A percentile compares a stretch with the other conserved stretches of the same genome.
phyloP scores from a whole-genome alignment of 2,113 vertebrate genomes.

The Cettia cetti region DNA sequence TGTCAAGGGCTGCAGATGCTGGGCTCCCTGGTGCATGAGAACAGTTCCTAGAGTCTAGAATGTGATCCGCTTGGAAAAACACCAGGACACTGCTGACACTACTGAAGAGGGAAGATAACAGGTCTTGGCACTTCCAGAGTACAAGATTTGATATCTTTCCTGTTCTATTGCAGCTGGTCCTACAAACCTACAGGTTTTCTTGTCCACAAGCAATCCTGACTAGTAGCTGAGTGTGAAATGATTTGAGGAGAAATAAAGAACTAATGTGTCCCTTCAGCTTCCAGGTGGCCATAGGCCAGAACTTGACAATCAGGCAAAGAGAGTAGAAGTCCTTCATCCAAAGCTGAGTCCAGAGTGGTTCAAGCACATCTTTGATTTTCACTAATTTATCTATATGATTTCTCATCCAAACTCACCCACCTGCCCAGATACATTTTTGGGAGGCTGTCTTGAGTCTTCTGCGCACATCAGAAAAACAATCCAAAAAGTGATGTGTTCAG shows the following conservation, averaged over 20 bases:
- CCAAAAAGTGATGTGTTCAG: not conserved
- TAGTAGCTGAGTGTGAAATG: not conserved
- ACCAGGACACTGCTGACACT: not conserved
- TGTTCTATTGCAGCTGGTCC: not conserved
- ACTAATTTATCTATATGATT: not conserved
- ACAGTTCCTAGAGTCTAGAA: too few species aligned
- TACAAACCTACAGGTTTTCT: not conserved
- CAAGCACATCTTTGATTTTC: not conserved
- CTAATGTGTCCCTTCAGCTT: not conserved
- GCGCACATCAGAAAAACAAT: not conserved
- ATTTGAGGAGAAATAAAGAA: not conserved
- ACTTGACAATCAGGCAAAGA: not conserved
- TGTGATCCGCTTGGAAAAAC: not conserved
- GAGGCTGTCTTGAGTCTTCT: not conserved
- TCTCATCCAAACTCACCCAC: not conserved
- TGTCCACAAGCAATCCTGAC: not conserved
- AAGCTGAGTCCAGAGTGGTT: not conserved
- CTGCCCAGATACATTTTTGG: not conserved
- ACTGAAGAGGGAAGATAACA: not conserved
- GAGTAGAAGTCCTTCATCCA: not conserved
- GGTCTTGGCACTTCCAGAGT: not conserved
- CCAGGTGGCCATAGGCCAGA: not conserved
- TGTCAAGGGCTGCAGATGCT: not conserved
- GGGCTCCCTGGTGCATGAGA: not conserved
- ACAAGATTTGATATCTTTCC: not conserved